These are phyloP conservation scores for Tenrec ecaudatus DNA, from an alignment of 2,113 vertebrate species.

Conservation along the genomic window DNA sequence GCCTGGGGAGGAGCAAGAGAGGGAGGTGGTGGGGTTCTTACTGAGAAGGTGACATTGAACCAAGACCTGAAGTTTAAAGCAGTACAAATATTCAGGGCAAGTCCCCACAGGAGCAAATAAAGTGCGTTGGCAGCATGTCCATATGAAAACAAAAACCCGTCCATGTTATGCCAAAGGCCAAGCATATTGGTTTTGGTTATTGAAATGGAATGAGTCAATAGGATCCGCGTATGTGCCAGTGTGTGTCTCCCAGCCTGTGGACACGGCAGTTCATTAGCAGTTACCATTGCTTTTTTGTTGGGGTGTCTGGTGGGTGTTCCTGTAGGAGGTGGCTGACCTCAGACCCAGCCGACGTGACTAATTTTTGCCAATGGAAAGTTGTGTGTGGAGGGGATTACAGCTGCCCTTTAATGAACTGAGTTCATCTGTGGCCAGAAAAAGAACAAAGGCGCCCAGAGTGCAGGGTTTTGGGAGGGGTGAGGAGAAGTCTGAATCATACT, in stretches of 20 bases:
- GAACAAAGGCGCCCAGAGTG: slow-evolving; percentile 20
- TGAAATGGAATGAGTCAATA: not conserved
- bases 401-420: slow-evolving; percentile 15
- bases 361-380: slow-evolving; percentile 49
- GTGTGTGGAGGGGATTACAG: not conserved
- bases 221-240: not conserved
- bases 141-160: not conserved
- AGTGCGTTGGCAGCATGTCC: not conserved
- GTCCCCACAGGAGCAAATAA: not conserved
- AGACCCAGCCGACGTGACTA: not conserved
- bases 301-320: not conserved
- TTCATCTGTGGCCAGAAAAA: slow-evolving; percentile 51
- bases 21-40: not conserved
- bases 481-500: not conserved
- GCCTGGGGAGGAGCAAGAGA: too few species aligned
- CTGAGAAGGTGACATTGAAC: not conserved
- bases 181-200: slow-evolving; percentile 23
- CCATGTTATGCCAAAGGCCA: not conserved
- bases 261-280: not conserved
- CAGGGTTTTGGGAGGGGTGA: not conserved
- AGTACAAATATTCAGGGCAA: not conserved
- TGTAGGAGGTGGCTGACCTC: slow-evolving; percentile 17
- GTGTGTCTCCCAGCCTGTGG: not conserved
- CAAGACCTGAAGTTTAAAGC: not conserved
- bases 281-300: not conserved